These are phyloP conservation scores for Epirrhoe alternata DNA, from an alignment of 2,888 invertebrate species.

Conservation along the genomic window DNA sequence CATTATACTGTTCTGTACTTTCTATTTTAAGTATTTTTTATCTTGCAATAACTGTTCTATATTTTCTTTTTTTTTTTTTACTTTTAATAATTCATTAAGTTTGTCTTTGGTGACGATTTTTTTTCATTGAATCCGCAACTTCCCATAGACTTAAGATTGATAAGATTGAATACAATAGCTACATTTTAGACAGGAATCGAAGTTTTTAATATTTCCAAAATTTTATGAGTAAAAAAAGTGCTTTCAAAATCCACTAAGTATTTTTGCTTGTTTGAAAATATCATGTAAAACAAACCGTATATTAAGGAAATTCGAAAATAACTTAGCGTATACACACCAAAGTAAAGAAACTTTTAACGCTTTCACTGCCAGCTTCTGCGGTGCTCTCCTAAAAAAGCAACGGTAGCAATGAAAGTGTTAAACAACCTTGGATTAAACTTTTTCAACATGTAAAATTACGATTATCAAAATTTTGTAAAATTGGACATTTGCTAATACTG, in stretches of 20 bases:
- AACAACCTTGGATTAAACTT: too few relatives aligned
- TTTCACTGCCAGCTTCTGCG: too few relatives aligned
- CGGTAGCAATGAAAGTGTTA: too few relatives aligned
- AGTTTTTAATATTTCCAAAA: conserved; percentile 1
- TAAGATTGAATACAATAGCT: conserved; percentile 2
- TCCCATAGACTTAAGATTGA: background rate
- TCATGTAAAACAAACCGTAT: background rate
- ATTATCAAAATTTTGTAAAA: conserved; percentile 16
- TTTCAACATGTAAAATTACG: background rate
- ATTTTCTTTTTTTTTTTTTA: background rate
- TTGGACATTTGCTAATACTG: conserved; percentile 25
- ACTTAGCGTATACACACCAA: too few relatives aligned
- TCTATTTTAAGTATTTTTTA: too few relatives aligned
- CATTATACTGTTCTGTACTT: too few relatives aligned
- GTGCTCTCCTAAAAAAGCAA: too few relatives aligned
- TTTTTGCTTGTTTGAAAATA: background rate
- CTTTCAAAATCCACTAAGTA: conserved; percentile 16
- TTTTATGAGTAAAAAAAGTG: conserved; percentile 16
- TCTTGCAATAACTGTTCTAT: too few relatives aligned
- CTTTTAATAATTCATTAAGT: background rate
- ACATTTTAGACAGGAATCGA: background rate
- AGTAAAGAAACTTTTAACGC: too few relatives aligned
- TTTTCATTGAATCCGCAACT: background rate
- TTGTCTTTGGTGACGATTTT: background rate
- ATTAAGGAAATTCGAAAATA: background rate